phyloP scores from a whole-genome alignment of 2,113 vertebrate genomes.

The Sinosuthora webbiana region DNA sequence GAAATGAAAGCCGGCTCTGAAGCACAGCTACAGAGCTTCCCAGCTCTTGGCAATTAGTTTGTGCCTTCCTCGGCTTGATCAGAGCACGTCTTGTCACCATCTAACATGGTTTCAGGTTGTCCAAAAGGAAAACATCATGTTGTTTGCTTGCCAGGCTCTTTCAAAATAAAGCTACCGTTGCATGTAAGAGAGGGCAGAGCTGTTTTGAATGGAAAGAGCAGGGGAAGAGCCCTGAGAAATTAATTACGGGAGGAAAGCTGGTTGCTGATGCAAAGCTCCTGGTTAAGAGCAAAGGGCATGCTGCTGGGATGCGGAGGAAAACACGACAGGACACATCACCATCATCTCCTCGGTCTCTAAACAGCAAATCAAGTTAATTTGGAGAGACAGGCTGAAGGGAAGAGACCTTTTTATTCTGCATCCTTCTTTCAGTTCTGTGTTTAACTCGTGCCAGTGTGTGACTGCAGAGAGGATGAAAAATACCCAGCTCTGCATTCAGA shows the following conservation, averaged over 20 bases:
- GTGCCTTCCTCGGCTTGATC: background rate
- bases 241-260: background rate
- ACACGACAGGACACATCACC: background rate
- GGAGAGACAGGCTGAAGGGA: constrained; percentile 19
- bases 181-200: background rate
- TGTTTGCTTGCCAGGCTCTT: background rate
- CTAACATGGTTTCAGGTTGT: background rate
- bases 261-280: background rate
- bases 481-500: background rate
- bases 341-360: background rate
- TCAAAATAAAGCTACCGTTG: background rate
- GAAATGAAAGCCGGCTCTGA: background rate
- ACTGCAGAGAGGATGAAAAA: background rate
- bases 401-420: background rate
- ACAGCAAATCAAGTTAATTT: background rate
- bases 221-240: background rate
- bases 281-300: background rate
- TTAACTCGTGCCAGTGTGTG: background rate
- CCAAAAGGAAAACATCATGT: background rate
- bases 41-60: background rate
- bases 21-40: background rate
- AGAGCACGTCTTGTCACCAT: background rate
- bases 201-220: background rate
- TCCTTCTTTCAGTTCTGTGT: background rate
- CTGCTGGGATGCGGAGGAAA: background rate